Evolutionary conservation across 2,797 vertebrate species (phyloP), one percentile per base, ranked within the genome.

Genomic region (Dendrocincla tyrannina): DNA sequence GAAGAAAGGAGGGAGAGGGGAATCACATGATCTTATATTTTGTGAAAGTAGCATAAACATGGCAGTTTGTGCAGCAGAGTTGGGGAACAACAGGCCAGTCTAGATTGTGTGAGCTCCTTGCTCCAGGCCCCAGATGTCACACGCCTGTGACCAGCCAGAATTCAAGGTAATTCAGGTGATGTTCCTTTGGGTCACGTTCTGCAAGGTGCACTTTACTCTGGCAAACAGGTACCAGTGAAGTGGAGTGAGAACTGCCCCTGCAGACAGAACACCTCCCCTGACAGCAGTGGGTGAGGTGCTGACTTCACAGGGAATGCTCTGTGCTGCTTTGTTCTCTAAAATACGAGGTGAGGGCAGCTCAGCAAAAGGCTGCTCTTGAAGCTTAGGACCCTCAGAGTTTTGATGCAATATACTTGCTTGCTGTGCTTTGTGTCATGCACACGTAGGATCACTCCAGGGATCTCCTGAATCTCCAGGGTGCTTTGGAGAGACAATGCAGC

Each of bases 401-500:
- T 78, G 68, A 15, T 91, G 13, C 24, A 46, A 4, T 70, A 16
- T 11, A 49, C 1, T 47, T 83, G 9, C 55, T 55, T 22, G 35
- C 47, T 93, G 42, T 63, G 22, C 23, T 23, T 69, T 78, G 35
- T 81, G 60, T 69, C 19, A 1, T 17, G 69, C 50, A 18, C 83
- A 35, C 0, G 11, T 49, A 82, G 83, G 47, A 62, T 80, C 67
- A 5, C 89, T 22, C 70, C 70, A 84, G 81, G 72, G 62, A 33
- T 76, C 77, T 53, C 73, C 33, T 73, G 72, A 66, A 73, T 24
- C 79, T 90, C 59, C 73, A 86, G 89, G 88, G 88, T 82, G 73
- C 80, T 88, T 90, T 72, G 55, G 49, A 86, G 42, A 90, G 50
- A 95, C 94, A 97, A 88, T 93, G 66, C 44, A 86, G 44, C 70